Evolutionary conservation across 2,888 invertebrate genomes (phyloP).

Genomic region (Liposcelis brunnea): DNA sequence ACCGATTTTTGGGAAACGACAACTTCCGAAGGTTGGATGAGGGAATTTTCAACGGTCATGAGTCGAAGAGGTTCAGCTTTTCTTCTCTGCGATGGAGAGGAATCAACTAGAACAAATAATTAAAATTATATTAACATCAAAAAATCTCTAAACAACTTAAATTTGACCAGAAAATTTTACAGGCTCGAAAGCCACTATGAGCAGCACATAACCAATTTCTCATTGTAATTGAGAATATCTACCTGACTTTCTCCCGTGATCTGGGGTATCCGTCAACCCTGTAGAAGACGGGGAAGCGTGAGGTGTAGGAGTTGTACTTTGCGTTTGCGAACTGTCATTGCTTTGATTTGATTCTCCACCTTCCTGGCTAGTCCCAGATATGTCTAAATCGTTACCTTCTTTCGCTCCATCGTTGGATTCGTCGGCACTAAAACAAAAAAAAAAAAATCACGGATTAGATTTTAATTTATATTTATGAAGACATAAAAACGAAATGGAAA

Average conservation of each 20-base stretch:
- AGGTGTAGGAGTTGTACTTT: slow-evolving; percentile 10
- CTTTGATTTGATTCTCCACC: slow-evolving; percentile 9
- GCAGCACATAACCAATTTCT: no score
- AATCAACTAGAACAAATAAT: slow-evolving; percentile 8
- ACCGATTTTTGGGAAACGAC: slow-evolving; percentile 53
- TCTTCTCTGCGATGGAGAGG: slow-evolving; percentile 15
- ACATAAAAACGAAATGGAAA: not conserved
- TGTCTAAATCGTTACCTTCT: slow-evolving; percentile 4
- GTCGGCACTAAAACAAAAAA: no score
- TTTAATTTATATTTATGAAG: no score
- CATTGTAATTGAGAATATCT: no score
- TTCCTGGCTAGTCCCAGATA: not conserved
- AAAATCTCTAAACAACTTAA: not conserved
- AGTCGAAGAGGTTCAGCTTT: slow-evolving; percentile 32
- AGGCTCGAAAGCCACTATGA: no score
- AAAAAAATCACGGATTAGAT: no score
- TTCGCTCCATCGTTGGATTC: not conserved
- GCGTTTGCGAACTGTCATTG: not conserved
- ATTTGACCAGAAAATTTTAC: no score
- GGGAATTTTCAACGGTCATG: slow-evolving; percentile 40
- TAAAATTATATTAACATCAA: no score
- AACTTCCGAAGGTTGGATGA: slow-evolving; percentile 56
- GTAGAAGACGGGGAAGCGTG: slow-evolving; percentile 11
- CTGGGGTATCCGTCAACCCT: slow-evolving; percentile 17
- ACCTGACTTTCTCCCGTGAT: slow-evolving; percentile 5